Evolutionary conservation across 1,140 invertebrate genomes (phyloP), one percentile per base, ranked within the genome.

Genomic region (Gonatopus flavifemur): DNA sequence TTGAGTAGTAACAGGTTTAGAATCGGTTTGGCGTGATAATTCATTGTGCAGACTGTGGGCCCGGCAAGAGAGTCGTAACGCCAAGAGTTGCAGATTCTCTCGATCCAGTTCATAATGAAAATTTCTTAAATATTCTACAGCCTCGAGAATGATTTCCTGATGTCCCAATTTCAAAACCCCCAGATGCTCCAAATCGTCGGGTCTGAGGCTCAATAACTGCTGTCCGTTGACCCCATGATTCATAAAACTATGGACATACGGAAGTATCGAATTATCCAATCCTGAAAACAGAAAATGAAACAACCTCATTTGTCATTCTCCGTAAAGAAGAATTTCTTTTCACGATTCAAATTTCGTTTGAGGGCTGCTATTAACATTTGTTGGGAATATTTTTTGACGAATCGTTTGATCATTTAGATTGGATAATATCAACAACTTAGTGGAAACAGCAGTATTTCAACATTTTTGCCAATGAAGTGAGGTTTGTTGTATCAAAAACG

Each of bases 101-200:
- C 89, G 85, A 55, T 93, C 88, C 52, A 94, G 76, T 66, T 93
- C 91, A 83, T 93, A 95, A 68, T 95, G 89, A 79, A 95, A 90
- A 77, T 91, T 90, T 64, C 89, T 80, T 12, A 97, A 79, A 59
- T 91, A 87, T 64, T 94, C 93, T 5, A 96, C 88, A 37, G 91
- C 91, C 78, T 95, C 93, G 42, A 96, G 78, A 53, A 96, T 86
- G 36, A 95, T 83, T 74, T 97, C 94, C 76, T 97, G 94, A 69
- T 96, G 93, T 3, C 94, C 93, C 50, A 96, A 84, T 64, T 90
- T 88, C 32, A 81, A 78, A 52, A 96, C 86, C 28, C 90, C 88
- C 25, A 96, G 80, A 68, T 91, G 86, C 69, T 93, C 90, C 32
- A 96, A 81, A 76, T 96, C 91, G 72, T 93, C 88, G 25, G 90